Evolutionary conservation across 2,888 invertebrate species (phyloP).

Genomic region (Labia minor): DNA sequence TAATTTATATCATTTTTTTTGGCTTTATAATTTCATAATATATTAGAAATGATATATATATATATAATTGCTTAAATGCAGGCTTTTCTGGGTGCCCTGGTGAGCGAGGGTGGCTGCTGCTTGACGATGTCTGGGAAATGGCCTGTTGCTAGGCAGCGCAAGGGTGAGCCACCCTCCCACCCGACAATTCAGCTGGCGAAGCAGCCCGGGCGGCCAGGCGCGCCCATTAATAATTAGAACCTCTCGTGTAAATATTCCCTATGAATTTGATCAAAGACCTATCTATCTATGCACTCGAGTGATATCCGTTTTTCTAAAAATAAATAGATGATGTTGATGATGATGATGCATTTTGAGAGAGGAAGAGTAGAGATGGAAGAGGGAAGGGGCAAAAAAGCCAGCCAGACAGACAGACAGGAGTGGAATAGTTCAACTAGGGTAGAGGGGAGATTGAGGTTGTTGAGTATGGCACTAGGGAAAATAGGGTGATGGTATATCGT

Average conservation of each 20-base stretch:
- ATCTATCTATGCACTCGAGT: not conserved
- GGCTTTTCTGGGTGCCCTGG: not conserved
- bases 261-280: not conserved
- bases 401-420: not conserved
- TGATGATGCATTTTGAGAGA: not conserved
- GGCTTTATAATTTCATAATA: too few relatives aligned
- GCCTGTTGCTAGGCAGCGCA: conserved; percentile 4
- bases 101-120: not conserved
- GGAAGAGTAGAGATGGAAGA: not conserved
- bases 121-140: not conserved
- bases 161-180: not conserved
- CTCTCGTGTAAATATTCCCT: not conserved
- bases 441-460: too few relatives aligned
- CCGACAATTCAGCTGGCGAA: not conserved
- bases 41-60: too few relatives aligned
- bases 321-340: not conserved
- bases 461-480: not conserved
- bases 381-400: not conserved
- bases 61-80: too few relatives aligned
- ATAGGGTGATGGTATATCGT: not conserved
- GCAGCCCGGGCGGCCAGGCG: not conserved
- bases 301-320: not conserved
- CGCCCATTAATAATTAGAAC: not conserved
- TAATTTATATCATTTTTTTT: too few relatives aligned
- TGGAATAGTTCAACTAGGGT: too few relatives aligned